A percentile compares a stretch with the other conserved stretches of the same genome.
Conservation (phyloP, 2,797 vertebrate species). For the Acestrorhynchus altus region DNA sequence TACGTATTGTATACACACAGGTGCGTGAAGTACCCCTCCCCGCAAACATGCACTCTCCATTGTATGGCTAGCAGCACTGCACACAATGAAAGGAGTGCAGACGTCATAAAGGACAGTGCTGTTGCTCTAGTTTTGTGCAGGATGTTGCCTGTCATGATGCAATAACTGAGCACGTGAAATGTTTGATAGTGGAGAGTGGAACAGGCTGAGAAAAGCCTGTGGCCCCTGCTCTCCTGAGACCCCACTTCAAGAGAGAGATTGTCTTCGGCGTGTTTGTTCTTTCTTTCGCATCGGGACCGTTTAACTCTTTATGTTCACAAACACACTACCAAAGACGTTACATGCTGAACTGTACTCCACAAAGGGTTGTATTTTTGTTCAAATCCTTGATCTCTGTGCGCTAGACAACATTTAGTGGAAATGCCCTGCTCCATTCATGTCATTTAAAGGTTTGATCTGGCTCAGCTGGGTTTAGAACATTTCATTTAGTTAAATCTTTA, state of each 20-base stretch:
- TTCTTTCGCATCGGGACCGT: conserved; percentile 9
- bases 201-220: conserved; percentile 43
- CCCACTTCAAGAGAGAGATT: conserved; percentile 35
- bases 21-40: too few species aligned
- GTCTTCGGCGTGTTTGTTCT: neutral
- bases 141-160: conserved; percentile 15
- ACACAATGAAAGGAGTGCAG: conserved; percentile 18
- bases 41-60: neutral
- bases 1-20: too few species aligned
- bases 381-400: too few species aligned
- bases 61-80: neutral
- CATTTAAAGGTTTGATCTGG: too few species aligned
- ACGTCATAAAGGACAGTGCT: conserved; percentile 7
- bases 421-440: too few species aligned
- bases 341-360: too few species aligned
- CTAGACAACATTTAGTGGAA: too few species aligned
- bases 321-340: neutral
- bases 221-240: conserved; percentile 38
- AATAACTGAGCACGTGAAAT: conserved; percentile 23
- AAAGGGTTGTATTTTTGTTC: too few species aligned
- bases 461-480: too few species aligned
- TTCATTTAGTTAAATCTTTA: too few species aligned
- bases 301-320: conserved; percentile 16
- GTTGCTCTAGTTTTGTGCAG: conserved; percentile 10
- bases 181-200: conserved; percentile 37